Percentiles rank a stretch among this genome's conserved stretches.
phyloP scores from a whole-genome alignment of 2,888 invertebrate species.

The Euplexia lucipara region DNA sequence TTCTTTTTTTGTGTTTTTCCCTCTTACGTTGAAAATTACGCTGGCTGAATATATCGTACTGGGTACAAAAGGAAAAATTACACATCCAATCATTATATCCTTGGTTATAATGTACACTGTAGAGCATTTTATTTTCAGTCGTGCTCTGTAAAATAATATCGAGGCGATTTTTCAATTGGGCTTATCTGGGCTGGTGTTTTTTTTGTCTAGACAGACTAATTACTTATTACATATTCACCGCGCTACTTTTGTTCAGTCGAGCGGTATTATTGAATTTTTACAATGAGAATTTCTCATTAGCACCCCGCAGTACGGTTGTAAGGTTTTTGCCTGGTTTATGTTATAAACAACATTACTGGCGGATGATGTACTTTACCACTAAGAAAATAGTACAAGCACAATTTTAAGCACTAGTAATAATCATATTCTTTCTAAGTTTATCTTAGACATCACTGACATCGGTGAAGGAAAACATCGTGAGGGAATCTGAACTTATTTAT shows the following conservation, averaged over 20 bases:
- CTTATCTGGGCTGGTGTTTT: not conserved
- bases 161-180: not conserved
- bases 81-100: slow-evolving; percentile 23
- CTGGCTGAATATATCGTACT: slow-evolving; percentile 13
- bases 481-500: too few species aligned
- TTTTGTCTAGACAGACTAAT: not conserved
- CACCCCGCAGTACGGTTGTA: too few species aligned
- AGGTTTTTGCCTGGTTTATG: too few species aligned
- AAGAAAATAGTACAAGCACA: too few species aligned
- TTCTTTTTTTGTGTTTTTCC: slow-evolving; percentile 21
- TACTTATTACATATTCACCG: not conserved
- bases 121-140: not conserved
- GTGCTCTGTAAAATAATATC: not conserved
- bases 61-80: slow-evolving; percentile 27
- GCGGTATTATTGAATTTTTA: too few species aligned
- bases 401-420: too few species aligned
- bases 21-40: slow-evolving; percentile 14
- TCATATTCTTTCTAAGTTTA: too few species aligned
- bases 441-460: too few species aligned
- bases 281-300: too few species aligned
- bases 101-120: slow-evolving; percentile 8
- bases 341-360: too few species aligned
- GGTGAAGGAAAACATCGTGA: too few species aligned
- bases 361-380: too few species aligned
- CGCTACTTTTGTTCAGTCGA: not conserved